A percentile compares a stretch with the other conserved stretches of the same genome.
Evolutionary conservation across 92 coral and sea anemone species (phyloP).

Genomic region (Desmophyllum pertusum): DNA sequence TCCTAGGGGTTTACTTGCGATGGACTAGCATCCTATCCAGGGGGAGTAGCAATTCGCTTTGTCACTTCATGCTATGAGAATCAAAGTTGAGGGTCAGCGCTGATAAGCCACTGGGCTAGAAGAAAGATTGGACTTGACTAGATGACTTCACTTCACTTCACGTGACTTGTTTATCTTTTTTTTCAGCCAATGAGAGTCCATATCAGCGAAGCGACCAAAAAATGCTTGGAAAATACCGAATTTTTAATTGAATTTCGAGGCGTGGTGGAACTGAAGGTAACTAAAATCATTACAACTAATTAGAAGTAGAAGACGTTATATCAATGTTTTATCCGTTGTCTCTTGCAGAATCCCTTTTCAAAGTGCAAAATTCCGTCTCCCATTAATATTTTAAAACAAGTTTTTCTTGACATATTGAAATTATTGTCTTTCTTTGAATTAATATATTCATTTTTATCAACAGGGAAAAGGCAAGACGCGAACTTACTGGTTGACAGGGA

Average conservation of each 20-base stretch:
- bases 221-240: conserved; percentile 62
- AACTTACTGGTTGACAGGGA: conserved; percentile 77
- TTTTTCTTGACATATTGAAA: background rate
- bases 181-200: conserved; percentile 84
- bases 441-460: background rate
- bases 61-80: background rate
- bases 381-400: too few species aligned
- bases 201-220: conserved; percentile 69
- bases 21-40: too few species aligned
- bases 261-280: conserved; percentile 60
- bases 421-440: background rate
- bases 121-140: background rate
- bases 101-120: background rate
- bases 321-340: too few species aligned
- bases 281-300: background rate
- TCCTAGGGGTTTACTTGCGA: background rate
- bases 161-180: background rate
- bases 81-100: background rate
- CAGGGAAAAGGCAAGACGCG: conserved; percentile 73
- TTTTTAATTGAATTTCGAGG: conserved; percentile 75
- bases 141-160: too few species aligned
- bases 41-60: too few species aligned
- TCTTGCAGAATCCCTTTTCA: too few species aligned
- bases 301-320: background rate
- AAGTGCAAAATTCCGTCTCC: too few species aligned